Conservation (phyloP, 2,888 invertebrate species). For the Trichogramma evanescens region DNA sequence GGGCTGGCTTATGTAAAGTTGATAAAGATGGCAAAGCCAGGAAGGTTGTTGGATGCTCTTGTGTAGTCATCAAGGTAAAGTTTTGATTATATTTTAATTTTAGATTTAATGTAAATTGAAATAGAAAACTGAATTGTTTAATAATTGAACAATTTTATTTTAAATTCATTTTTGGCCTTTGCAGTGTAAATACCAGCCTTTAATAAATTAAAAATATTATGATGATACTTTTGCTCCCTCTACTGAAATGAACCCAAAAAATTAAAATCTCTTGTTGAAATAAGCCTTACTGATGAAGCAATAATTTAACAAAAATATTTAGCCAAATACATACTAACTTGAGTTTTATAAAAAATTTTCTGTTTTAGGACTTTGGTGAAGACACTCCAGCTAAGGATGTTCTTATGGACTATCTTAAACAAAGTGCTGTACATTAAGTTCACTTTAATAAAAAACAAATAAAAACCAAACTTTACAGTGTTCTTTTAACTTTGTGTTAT, state of each 20-base stretch:
- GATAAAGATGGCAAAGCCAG: conserved; percentile 98
- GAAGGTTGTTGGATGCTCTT: conserved; percentile 97
- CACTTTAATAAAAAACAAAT: conserved; percentile 41
- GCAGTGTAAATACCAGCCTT: not conserved
- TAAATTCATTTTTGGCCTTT: not conserved
- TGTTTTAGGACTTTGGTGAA: conserved; percentile 85
- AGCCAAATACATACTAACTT: too few relatives aligned
- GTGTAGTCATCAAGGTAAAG: conserved; percentile 86
- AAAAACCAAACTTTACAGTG: not conserved
- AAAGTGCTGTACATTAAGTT: conserved; percentile 47
- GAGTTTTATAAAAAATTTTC: not conserved
- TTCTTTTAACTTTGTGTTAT: too few relatives aligned
- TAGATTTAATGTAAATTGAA: not conserved
- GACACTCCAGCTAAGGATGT: conserved; percentile 93
- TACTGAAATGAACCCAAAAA: conserved; percentile 43
- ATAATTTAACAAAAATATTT: conserved; percentile 1
- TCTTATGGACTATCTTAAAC: conserved; percentile 89
- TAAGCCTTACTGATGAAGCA: conserved; percentile 31
- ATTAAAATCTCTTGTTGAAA: conserved; percentile 33
- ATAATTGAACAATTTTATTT: not conserved
- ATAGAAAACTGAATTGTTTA: not conserved
- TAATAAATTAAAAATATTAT: conserved; percentile 19
- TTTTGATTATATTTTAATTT: not conserved
- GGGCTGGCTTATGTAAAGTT: conserved; percentile 98
- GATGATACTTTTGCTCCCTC: conserved; percentile 49